These are phyloP conservation scores for Zeus faber DNA, from an alignment of 2,113 vertebrate species.

Conservation along the genomic window DNA sequence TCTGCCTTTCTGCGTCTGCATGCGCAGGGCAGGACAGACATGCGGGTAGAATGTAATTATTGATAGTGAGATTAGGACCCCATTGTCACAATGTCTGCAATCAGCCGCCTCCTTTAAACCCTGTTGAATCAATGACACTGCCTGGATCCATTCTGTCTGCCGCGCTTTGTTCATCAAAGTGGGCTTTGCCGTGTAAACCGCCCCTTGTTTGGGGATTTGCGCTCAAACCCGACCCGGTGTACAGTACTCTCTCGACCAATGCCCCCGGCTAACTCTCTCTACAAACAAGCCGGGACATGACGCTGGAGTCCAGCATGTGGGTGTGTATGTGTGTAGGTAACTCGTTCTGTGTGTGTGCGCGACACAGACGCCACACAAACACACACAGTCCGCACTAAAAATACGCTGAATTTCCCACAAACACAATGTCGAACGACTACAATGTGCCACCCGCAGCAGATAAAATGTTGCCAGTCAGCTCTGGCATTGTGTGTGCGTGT, in stretches of 20 bases:
- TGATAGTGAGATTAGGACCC: conserved; percentile 61
- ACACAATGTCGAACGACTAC: conserved; percentile 11
- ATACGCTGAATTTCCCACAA: conserved; percentile 20
- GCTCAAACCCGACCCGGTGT: conserved; percentile 45
- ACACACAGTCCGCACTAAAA: conserved; percentile 10
- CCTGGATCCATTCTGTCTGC: conserved; percentile 48
- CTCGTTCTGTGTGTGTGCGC: not conserved
- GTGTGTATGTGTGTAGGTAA: not conserved
- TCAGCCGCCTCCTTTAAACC: conserved; percentile 56
- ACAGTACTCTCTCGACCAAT: conserved; percentile 39
- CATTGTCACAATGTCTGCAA: conserved; percentile 57
- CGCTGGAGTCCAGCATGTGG: conserved; percentile 21
- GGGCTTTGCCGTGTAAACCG: conserved; percentile 59
- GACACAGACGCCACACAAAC: conserved; percentile 19
- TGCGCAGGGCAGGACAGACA: conserved; percentile 18
- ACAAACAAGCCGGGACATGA: conserved; percentile 50
- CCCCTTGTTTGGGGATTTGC: conserved; percentile 63
- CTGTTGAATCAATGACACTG: conserved; percentile 61
- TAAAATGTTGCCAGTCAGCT: conserved; percentile 17
- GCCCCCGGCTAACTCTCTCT: conserved; percentile 55
- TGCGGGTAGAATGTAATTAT: conserved; percentile 57
- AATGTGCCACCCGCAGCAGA: conserved; percentile 1
- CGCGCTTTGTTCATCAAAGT: conserved; percentile 63
- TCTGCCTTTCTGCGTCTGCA: not conserved
- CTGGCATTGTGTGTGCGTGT: conserved; percentile 14